Evolutionary conservation across 53 echinoderm and acorn worm species (phyloP), one percentile per base, ranked within the genome.

Genomic region (Crossaster papposus): DNA sequence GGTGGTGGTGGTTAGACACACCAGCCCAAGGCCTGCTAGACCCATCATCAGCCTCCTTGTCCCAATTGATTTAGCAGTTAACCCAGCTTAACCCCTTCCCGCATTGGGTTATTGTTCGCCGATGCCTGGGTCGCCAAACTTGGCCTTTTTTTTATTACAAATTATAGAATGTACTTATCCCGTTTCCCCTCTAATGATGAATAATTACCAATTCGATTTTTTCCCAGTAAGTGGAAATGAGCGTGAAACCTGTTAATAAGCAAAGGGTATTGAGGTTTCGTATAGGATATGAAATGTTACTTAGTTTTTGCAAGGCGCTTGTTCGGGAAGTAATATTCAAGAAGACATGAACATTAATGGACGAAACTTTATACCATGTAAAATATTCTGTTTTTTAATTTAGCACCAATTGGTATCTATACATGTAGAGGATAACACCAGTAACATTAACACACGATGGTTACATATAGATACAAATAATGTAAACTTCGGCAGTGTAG

Each of bases 41-140:
- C 32, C 74, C 18, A 74, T 74, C 74, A 74, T 10, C 18, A 20
- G 14, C 74, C 14, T 74, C 74, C 17, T 74, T 74, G 14, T 36
- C 34, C 74, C 74, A 35, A 74, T 34, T 35, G 74, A 74, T 74
- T 74, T 17, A 74, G 74, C 34, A 74, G 74, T 74, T 74, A 74
- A 74, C 74, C 74, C 74, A 12, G 36, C 74, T 74, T 74, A 74
- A 74, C 74, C 74, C 34, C 74, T 31, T 74, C 74, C 74, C 12
- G 74, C 18, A 36, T 4, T 74, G 34, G 74, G 74, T 34, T 74
- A 74, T 74, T 74, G 74, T 74, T 74, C 74, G 74, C 14, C 74
- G 36, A 74, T 74, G 44, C 44, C 9, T 74, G 15, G 36, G 10
- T 18, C 32, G 18, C 74, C 18, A 15, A 32, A 10, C 11, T 10